Conservation (phyloP, 2,113 vertebrate species). For the Serilophus lunatus region DNA sequence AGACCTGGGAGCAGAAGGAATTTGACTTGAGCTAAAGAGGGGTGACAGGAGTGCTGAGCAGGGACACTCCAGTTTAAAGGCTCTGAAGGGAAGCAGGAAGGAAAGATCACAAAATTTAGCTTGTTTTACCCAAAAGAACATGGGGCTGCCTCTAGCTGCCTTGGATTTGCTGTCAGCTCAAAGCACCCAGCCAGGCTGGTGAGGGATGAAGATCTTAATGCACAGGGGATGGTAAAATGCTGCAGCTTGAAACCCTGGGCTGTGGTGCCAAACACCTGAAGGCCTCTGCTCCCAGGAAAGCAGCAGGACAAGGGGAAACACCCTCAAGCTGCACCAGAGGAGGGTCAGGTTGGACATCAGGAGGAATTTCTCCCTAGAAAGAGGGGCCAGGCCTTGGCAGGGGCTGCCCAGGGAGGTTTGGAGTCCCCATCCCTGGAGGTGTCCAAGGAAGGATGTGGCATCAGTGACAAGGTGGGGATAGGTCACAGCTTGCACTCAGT, state of each 20-base stretch:
- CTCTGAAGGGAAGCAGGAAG: neutral
- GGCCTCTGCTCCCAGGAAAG: neutral
- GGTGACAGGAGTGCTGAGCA: neutral
- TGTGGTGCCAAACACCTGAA: neutral
- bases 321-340: neutral
- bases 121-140: neutral
- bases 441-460: neutral
- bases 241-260: neutral
- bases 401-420: neutral
- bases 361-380: neutral
- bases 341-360: neutral
- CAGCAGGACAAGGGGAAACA: neutral
- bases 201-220: neutral
- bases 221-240: neutral
- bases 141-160: neutral
- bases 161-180: neutral
- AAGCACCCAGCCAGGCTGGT: neutral
- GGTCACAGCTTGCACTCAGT: neutral
- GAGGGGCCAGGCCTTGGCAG: neutral
- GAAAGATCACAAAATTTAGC: neutral
- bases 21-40: neutral
- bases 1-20: neutral
- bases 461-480: neutral
- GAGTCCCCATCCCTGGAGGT: neutral
- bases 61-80: neutral